Conservation (phyloP, 1,140 invertebrate species). For the Archegozetes longisetosus region DNA sequence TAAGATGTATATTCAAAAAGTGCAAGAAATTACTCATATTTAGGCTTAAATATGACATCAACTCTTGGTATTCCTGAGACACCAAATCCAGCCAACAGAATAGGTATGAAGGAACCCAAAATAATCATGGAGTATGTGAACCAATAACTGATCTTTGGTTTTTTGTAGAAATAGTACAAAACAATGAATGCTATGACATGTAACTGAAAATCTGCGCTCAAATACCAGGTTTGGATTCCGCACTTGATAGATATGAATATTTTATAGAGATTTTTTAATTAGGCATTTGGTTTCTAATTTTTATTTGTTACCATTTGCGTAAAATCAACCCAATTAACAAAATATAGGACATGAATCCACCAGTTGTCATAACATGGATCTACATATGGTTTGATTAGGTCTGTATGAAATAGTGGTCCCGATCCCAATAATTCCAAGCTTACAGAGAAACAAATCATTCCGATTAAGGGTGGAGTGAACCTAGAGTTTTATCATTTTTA, state of each 20-base stretch:
- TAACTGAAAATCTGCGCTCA: slow-evolving; percentile 17
- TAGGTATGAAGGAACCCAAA: not conserved
- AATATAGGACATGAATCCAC: slow-evolving; percentile 17
- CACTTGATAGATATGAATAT: slow-evolving; percentile 18
- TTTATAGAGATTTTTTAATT: too few species aligned
- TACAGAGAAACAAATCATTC: slow-evolving; percentile 8
- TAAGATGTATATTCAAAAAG: not conserved
- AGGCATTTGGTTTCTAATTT: too few species aligned
- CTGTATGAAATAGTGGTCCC: slow-evolving; percentile 16
- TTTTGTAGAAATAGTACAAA: slow-evolving; percentile 9
- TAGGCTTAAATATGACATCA: not conserved
- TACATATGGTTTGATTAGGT: slow-evolving; percentile 15
- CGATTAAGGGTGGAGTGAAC: slow-evolving; percentile 15
- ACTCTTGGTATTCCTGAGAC: not conserved
- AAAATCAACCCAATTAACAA: slow-evolving; percentile 18
- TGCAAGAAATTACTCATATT: not conserved
- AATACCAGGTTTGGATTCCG: slow-evolving; percentile 16
- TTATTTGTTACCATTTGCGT: slow-evolving; percentile 6
- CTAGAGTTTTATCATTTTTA: not conserved
- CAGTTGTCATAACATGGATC: slow-evolving; percentile 12
- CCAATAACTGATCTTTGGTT: slow-evolving; percentile 3
- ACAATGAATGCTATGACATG: slow-evolving; percentile 11
- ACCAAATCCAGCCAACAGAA: not conserved
- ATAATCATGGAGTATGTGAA: not conserved
- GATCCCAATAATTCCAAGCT: slow-evolving; percentile 15